phyloP scores from a whole-genome alignment of 2,797 vertebrate species.

The Spheniscus humboldti region DNA sequence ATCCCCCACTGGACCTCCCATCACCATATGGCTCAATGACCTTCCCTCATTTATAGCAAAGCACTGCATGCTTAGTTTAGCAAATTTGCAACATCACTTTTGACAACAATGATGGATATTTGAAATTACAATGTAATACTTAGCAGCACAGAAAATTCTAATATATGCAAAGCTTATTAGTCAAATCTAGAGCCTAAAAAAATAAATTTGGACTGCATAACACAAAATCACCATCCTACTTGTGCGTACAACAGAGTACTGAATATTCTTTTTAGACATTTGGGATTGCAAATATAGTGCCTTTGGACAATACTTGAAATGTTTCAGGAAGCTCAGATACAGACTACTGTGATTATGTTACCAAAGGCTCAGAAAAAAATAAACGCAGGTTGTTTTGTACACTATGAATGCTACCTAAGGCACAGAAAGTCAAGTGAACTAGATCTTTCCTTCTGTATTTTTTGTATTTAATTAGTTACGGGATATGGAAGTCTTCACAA shows the following conservation, averaged over 20 bases:
- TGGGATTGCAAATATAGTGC: background rate
- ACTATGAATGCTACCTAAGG: background rate
- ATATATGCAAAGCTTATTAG: conserved; percentile 15
- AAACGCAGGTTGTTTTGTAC: background rate
- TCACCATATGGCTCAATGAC: background rate
- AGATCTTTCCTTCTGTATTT: background rate
- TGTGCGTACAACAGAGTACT: background rate
- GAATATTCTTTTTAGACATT: background rate
- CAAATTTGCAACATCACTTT: background rate
- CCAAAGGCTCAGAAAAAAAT: background rate
- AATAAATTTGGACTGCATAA: background rate
- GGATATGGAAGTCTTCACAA: background rate
- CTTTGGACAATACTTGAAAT: background rate
- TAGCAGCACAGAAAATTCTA: background rate
- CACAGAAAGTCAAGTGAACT: background rate
- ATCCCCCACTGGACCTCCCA: background rate
- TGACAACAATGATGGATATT: conserved; percentile 3
- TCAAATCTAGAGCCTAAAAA: background rate
- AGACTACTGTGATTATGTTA: background rate
- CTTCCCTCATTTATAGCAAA: background rate
- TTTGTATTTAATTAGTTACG: background rate
- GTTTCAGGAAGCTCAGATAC: background rate
- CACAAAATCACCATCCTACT: background rate
- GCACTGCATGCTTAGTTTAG: background rate
- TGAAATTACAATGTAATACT: conserved; percentile 7